phyloP scores from a whole-genome alignment of 2,888 invertebrate species.

The Osedax fenrisi region DNA sequence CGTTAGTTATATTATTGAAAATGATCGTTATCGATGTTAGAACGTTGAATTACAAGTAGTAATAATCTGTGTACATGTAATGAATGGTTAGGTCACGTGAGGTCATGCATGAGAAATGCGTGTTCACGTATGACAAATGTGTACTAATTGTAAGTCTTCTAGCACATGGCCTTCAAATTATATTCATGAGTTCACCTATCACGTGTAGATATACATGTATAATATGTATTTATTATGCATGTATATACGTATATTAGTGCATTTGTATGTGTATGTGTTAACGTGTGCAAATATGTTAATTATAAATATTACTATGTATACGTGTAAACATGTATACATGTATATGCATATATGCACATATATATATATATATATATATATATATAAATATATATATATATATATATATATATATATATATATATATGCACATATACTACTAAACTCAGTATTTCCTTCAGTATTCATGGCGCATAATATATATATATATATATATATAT shows the following conservation, averaged over 20 bases:
- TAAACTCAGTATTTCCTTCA: neutral
- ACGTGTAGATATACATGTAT: neutral
- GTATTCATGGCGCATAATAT: neutral
- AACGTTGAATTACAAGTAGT: too few relatives aligned
- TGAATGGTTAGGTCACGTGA: too few relatives aligned
- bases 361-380: constrained; percentile 24
- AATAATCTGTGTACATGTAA: too few relatives aligned
- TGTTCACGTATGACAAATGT: too few relatives aligned
- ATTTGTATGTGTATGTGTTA: neutral
- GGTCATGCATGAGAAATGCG: too few relatives aligned
- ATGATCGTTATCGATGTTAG: too few relatives aligned
- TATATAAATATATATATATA: constrained; percentile 18
- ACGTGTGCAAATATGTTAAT: too few relatives aligned
- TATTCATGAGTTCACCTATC: too few relatives aligned
- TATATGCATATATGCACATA: constrained; percentile 23
- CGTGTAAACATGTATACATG: constrained; percentile 23
- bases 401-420: neutral
- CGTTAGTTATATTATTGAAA: too few relatives aligned
- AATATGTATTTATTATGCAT: neutral
- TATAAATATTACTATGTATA: constrained; percentile 20
- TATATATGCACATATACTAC: neutral
- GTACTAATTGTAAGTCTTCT: too few relatives aligned
- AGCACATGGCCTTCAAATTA: too few relatives aligned
- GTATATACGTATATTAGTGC: neutral
- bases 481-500: constrained; percentile 18